Evolutionary conservation across 92 coral and sea anemone genomes (phyloP).

Genomic region (Bergia sp.): DNA sequence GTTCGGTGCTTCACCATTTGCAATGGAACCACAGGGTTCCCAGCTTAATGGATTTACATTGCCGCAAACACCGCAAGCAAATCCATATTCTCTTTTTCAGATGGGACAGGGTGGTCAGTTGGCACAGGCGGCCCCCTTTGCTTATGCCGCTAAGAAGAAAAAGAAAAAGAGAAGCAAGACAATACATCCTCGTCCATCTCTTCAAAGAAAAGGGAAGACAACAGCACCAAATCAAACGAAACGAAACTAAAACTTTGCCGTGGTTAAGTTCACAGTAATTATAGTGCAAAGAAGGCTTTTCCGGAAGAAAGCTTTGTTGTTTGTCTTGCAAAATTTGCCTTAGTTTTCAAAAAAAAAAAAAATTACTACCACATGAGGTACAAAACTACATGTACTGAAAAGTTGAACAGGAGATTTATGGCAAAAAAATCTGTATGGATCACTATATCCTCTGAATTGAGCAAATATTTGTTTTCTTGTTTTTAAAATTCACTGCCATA

Average conservation of each 20-base stretch:
- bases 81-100: not conserved
- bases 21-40: not conserved
- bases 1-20: conserved; percentile 15
- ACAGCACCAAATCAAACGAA: not conserved
- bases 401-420: too few relatives aligned
- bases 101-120: not conserved
- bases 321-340: too few relatives aligned
- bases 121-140: not conserved
- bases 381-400: too few relatives aligned
- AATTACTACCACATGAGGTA: too few relatives aligned
- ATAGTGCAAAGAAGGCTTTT: not conserved
- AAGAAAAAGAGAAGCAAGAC: conserved; percentile 47
- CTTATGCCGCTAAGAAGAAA: conserved; percentile 5
- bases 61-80: not conserved
- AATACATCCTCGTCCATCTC: not conserved
- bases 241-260: not conserved
- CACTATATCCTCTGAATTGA: too few relatives aligned
- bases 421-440: too few relatives aligned
- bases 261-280: not conserved
- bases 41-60: conserved; percentile 4
- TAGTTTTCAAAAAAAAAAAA: too few relatives aligned
- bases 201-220: not conserved
- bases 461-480: too few relatives aligned
- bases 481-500: too few relatives aligned
- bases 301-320: too few relatives aligned